A percentile compares a stretch with the other conserved stretches of the same genome.
These are phyloP conservation scores for Phylloscopus trochiloides DNA, from an alignment of 2,113 vertebrate genomes.

Conservation along the genomic window DNA sequence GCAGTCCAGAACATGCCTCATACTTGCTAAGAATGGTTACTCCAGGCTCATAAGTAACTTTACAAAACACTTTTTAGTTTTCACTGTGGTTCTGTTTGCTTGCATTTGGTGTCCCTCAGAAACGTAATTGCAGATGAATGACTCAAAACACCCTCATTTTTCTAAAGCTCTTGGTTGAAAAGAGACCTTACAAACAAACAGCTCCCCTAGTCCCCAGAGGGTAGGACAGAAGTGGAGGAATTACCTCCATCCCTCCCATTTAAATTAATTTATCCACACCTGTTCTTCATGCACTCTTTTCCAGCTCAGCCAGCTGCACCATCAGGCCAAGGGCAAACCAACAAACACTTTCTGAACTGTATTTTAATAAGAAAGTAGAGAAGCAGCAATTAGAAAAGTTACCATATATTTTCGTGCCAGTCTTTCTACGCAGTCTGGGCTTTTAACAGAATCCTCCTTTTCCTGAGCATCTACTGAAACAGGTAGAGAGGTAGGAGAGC, in stretches of 20 bases:
- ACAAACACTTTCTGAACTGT: not conserved
- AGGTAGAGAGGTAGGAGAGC: not conserved
- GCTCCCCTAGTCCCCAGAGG: not conserved
- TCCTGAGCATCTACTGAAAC: not conserved
- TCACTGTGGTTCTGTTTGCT: not conserved
- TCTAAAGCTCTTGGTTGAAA: not conserved
- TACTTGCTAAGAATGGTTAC: not conserved
- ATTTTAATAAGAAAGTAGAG: not conserved
- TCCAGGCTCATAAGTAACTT: not conserved
- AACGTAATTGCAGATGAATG: not conserved
- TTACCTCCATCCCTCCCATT: not conserved
- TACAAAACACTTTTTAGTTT: not conserved
- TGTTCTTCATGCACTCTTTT: not conserved
- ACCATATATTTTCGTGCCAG: slow-evolving; percentile 80
- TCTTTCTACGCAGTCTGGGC: slow-evolving; percentile 59
- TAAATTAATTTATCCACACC: not conserved
- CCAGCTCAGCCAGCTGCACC: not conserved
- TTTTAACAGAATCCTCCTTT: not conserved
- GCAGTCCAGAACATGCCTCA: not conserved
- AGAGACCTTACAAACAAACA: not conserved
- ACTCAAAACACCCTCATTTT: not conserved
- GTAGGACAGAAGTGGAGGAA: not conserved
- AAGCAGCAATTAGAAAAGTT: slow-evolving; percentile 1
- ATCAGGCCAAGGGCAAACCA: not conserved
- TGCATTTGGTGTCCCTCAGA: not conserved